A percentile compares a stretch with the other conserved stretches of the same genome.
Evolutionary conservation across 2,888 invertebrate genomes (phyloP).

Genomic region (Erebia epiphron): DNA sequence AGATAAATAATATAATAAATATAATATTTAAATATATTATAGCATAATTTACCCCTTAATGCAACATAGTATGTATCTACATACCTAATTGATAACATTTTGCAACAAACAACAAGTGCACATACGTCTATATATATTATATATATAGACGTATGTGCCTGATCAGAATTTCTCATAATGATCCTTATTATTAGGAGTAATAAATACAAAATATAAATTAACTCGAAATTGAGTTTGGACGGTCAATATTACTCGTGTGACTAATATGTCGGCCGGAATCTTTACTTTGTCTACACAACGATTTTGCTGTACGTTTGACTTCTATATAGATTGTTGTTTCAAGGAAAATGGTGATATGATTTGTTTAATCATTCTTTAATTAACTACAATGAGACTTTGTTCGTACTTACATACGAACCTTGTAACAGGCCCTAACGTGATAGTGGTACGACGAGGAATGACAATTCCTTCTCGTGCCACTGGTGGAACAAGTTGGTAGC

Average conservation of each 20-base stretch:
- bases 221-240: not conserved
- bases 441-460: no score
- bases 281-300: conserved; percentile 26
- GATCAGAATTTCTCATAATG: not conserved
- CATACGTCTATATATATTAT: not conserved
- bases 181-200: not conserved
- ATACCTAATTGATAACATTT: conserved; percentile 36
- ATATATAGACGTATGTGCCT: not conserved
- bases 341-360: not conserved
- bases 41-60: conserved; percentile 20
- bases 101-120: conserved; percentile 18
- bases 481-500: no score
- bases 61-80: conserved; percentile 32
- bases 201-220: not conserved
- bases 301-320: conserved; percentile 6
- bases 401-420: no score
- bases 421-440: no score
- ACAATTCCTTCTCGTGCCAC: no score
- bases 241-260: conserved; percentile 24
- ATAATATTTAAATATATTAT: not conserved
- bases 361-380: not conserved
- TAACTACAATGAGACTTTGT: no score
- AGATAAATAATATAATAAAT: no score
- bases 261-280: conserved; percentile 24
- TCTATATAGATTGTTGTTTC: not conserved